Percentiles rank a stretch among this genome's conserved stretches.
Evolutionary conservation across 2,797 vertebrate species (phyloP).

Genomic region (Typhlichthys subterraneus): DNA sequence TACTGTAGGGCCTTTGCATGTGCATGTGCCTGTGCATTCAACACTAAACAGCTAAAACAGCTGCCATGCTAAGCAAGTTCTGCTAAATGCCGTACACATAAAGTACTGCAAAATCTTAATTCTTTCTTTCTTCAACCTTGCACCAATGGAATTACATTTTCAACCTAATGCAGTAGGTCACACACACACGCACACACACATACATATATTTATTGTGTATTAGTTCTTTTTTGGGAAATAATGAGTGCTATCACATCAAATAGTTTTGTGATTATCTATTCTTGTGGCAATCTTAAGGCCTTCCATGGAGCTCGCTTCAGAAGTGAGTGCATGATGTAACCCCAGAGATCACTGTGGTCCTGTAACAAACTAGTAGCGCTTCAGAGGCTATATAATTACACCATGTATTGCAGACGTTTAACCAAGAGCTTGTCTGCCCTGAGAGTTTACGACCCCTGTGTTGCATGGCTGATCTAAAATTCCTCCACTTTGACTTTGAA

Average conservation of each 20-base stretch:
- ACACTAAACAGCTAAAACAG: conserved; percentile 6
- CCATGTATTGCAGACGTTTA: conserved; percentile 36
- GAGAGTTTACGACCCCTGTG: conserved; percentile 17
- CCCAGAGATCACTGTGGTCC: conserved; percentile 52
- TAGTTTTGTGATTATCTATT: conserved; percentile 15
- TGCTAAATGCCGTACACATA: conserved; percentile 11
- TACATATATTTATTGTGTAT: no score
- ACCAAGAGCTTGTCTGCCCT: conserved; percentile 40
- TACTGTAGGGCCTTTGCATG: not conserved
- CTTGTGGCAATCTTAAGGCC: conserved; percentile 23
- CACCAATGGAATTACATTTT: conserved; percentile 3
- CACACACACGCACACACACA: no score
- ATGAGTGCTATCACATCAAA: not conserved
- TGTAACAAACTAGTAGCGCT: conserved; percentile 39
- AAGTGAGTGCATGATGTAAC: conserved; percentile 45
- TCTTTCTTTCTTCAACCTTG: conserved; percentile 1
- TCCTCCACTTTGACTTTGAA: conserved; percentile 30
- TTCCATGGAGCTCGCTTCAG: conserved; percentile 27
- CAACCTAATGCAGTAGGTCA: not conserved
- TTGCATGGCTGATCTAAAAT: conserved; percentile 19
- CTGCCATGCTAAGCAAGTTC: conserved; percentile 2
- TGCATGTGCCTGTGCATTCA: not conserved
- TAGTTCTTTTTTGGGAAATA: not conserved
- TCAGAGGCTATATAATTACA: conserved; percentile 56
- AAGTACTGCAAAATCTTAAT: conserved; percentile 11